Conservation (phyloP, 2,888 invertebrate genomes). For the Axea sp. region DNA sequence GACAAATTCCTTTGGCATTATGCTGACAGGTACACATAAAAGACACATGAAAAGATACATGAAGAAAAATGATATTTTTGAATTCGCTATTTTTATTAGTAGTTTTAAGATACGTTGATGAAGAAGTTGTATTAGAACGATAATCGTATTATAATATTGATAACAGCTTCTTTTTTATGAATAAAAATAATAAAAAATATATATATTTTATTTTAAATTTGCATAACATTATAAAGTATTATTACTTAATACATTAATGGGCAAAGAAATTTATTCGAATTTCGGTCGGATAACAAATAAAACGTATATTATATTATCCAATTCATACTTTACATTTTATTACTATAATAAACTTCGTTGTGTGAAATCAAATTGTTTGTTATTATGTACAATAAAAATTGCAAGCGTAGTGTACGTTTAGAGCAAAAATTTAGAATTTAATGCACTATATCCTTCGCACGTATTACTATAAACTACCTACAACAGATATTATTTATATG, state of each 20-base stretch:
- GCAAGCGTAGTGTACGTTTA: slow-evolving; percentile 25
- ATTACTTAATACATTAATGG: too few relatives aligned
- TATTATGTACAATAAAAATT: slow-evolving; percentile 50
- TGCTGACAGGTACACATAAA: too few relatives aligned
- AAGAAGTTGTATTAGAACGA: too few relatives aligned
- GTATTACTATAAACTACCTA: slow-evolving; percentile 50
- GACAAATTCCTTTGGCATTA: slow-evolving; percentile 9
- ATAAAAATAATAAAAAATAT: too few relatives aligned
- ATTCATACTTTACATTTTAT: slow-evolving; percentile 39
- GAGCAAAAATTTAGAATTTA: slow-evolving; percentile 50
- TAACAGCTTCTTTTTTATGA: too few relatives aligned
- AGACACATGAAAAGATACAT: too few relatives aligned
- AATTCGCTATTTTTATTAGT: too few relatives aligned
- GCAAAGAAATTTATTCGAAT: neutral
- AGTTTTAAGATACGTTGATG: too few relatives aligned
- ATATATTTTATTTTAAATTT: too few relatives aligned
- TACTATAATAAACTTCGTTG: slow-evolving; percentile 33
- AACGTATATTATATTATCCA: slow-evolving; percentile 31
- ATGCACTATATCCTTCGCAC: slow-evolving; percentile 40
- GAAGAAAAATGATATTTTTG: too few relatives aligned
- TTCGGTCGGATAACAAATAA: slow-evolving; percentile 14
- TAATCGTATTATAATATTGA: too few relatives aligned
- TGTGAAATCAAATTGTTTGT: slow-evolving; percentile 45
- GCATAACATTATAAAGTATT: too few relatives aligned
- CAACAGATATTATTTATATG: slow-evolving; percentile 54